Evolutionary conservation across 2,888 invertebrate genomes (phyloP).

Genomic region (Xestobium rufovillosum): DNA sequence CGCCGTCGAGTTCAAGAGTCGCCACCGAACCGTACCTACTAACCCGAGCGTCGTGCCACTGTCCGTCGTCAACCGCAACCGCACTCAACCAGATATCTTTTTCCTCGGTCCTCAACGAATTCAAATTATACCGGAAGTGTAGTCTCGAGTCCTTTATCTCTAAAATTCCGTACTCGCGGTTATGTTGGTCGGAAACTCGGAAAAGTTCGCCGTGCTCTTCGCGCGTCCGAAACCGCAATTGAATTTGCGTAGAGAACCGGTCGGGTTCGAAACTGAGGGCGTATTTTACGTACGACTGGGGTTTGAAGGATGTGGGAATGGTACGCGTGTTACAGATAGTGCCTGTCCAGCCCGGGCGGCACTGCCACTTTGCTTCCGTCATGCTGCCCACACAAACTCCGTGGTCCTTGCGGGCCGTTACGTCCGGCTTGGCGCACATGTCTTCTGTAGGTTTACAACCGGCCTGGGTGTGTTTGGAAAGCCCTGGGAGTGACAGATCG

Average conservation of each 20-base stretch:
- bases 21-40: conserved; percentile 90
- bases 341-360: conserved; percentile 93
- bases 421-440: conserved; percentile 79
- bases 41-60: conserved; percentile 92
- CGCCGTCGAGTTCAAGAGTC: conserved; percentile 86
- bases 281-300: conserved; percentile 94
- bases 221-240: conserved; percentile 86
- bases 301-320: conserved; percentile 85
- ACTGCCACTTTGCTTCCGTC: conserved; percentile 84
- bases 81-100: conserved; percentile 84
- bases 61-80: conserved; percentile 88
- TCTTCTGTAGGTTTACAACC: conserved; percentile 94
- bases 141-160: conserved; percentile 83
- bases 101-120: conserved; percentile 84
- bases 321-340: conserved; percentile 80
- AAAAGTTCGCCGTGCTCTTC: conserved; percentile 91
- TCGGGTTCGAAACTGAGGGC: conserved; percentile 91
- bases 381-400: conserved; percentile 91
- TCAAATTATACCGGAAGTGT: conserved; percentile 88
- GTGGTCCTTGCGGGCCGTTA: conserved; percentile 81
- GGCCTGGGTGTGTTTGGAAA: conserved; percentile 75
- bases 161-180: conserved; percentile 87
- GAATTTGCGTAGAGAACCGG: conserved; percentile 85
- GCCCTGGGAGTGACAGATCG: conserved; percentile 88
- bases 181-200: conserved; percentile 88